A percentile compares a stretch with the other conserved stretches of the same genome.
Evolutionary conservation across 2,888 invertebrate species (phyloP).

Genomic region (Trissoscelio sp.): DNA sequence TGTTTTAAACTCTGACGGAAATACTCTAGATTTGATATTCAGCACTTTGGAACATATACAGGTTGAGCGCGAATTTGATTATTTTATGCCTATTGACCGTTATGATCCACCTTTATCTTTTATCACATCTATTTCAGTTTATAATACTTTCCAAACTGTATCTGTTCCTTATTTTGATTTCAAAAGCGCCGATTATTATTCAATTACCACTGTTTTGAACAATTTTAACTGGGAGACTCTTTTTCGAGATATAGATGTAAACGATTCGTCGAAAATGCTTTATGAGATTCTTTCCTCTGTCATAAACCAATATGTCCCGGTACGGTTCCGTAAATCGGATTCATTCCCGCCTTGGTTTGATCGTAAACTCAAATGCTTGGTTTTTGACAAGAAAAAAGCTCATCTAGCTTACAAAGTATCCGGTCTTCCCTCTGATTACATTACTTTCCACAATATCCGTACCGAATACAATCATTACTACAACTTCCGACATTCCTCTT

Average conservation of each 20-base stretch:
- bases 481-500: not conserved
- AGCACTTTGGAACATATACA: not conserved
- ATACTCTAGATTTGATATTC: not conserved
- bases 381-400: not conserved
- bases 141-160: no score
- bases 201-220: no score
- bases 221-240: no score
- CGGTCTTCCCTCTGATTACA: not conserved
- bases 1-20: not conserved
- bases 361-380: not conserved
- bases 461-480: not conserved
- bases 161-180: no score
- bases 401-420: not conserved
- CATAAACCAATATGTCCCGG: no score
- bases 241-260: not conserved
- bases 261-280: not conserved
- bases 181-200: no score
- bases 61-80: not conserved
- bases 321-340: not conserved
- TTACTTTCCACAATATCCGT: not conserved
- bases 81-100: not conserved
- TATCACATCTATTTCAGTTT: no score
- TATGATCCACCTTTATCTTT: not conserved
- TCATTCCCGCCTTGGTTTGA: not conserved
- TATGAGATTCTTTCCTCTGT: no score